These are phyloP conservation scores for Charina bottae DNA, from an alignment of 2,113 vertebrate species.

Conservation along the genomic window DNA sequence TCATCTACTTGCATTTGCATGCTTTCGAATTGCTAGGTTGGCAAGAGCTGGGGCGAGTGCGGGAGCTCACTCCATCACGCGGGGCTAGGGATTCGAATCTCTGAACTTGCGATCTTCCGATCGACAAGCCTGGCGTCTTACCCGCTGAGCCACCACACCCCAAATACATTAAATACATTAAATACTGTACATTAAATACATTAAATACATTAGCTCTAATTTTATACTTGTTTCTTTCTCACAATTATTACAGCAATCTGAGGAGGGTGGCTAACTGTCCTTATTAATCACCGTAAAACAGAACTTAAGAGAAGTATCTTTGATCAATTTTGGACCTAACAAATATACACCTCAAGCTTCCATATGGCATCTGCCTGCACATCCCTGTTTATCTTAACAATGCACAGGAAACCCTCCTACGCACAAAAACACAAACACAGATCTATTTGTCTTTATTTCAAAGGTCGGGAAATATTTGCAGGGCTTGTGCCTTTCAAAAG, in stretches of 20 bases:
- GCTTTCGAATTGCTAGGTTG: too few species aligned
- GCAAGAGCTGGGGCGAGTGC: too few species aligned
- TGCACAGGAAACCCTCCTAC: neutral
- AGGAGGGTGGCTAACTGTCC: constrained; percentile 58
- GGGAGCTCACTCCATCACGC: too few species aligned
- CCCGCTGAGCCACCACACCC: too few species aligned
- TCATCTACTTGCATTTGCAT: too few species aligned
- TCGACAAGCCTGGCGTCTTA: too few species aligned
- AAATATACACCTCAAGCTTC: constrained; percentile 42
- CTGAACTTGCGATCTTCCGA: too few species aligned
- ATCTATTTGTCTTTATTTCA: neutral
- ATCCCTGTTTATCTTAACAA: constrained; percentile 55
- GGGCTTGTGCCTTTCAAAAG: constrained; percentile 31
- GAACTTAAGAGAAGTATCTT: constrained; percentile 63
- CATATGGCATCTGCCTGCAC: constrained; percentile 40
- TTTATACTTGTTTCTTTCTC: constrained; percentile 67
- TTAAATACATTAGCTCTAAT: too few species aligned
- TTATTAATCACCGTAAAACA: constrained; percentile 63
- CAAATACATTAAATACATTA: too few species aligned
- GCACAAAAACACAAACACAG: too few species aligned
- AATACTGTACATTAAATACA: too few species aligned
- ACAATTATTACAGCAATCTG: constrained; percentile 61
- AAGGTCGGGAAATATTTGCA: constrained; percentile 8
- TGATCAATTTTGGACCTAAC: constrained; percentile 60
- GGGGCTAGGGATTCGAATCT: too few species aligned